These are phyloP conservation scores for Scaptodrosophila lebanonensis DNA, from an alignment of 1,140 invertebrate species.

Conservation along the genomic window DNA sequence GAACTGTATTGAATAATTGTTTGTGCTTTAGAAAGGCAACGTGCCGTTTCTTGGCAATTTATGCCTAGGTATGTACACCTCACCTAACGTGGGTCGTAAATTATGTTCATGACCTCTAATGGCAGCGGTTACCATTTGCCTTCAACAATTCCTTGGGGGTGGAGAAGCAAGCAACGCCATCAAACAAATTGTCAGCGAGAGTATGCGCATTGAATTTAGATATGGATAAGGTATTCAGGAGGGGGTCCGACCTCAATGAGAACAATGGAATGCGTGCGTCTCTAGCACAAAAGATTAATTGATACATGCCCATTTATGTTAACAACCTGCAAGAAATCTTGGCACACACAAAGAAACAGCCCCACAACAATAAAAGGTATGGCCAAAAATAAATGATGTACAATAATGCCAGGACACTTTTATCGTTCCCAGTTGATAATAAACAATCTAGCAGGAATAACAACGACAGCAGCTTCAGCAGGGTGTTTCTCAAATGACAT, in stretches of 20 bases:
- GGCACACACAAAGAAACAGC: slow-evolving; percentile 34
- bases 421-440: slow-evolving; percentile 69
- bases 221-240: slow-evolving; percentile 44
- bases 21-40: slow-evolving; percentile 46
- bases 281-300: slow-evolving; percentile 60
- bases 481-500: slow-evolving; percentile 57
- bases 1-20: slow-evolving; percentile 56
- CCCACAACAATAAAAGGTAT: slow-evolving; percentile 47
- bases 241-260: too few species aligned
- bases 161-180: slow-evolving; percentile 49
- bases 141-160: background rate
- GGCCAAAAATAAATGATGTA: slow-evolving; percentile 69
- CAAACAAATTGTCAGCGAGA: slow-evolving; percentile 61
- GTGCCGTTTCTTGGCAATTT: slow-evolving; percentile 38
- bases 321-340: slow-evolving; percentile 66
- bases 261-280: slow-evolving; percentile 14
- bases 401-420: slow-evolving; percentile 70
- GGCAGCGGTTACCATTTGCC: slow-evolving; percentile 20
- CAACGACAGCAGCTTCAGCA: slow-evolving; percentile 16
- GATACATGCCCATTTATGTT: slow-evolving; percentile 73
- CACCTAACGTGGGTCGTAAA: slow-evolving; percentile 41
- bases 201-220: slow-evolving; percentile 73
- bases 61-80: slow-evolving; percentile 1
- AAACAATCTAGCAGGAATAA: slow-evolving; percentile 55
- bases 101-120: slow-evolving; percentile 72